phyloP scores from a whole-genome alignment of 1,140 invertebrate species.

The fruit fly (Drosophila melanogaster) region Release_6_plus_ISO1_MT NC_004354.4:9665501-9666000 shows the following conservation, averaged over 20 bases:
- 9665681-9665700: conserved; percentile 55
- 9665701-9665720: conserved; percentile 50
- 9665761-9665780: conserved; percentile 56
- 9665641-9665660: neutral
- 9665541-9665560: conserved; percentile 56
- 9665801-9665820: conserved; percentile 53
- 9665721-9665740: conserved; percentile 50
- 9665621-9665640: conserved; percentile 25
- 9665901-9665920: conserved; percentile 25
- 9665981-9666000: conserved; percentile 44
- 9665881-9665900: conserved; percentile 15
- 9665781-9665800: conserved; percentile 46
- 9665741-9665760: conserved; percentile 69
- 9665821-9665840: conserved; percentile 54
- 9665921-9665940: conserved; percentile 61
- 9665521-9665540: conserved; percentile 24
- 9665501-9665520: conserved; percentile 48
- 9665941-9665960: conserved; percentile 81
- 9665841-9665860: conserved; percentile 50
- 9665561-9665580: conserved; percentile 62
- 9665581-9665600: conserved; percentile 67
- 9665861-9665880: conserved; percentile 29
- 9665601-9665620: conserved; percentile 60
- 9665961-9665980: conserved; percentile 79
- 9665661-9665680: neutral